Evolutionary conservation across 1,140 invertebrate genomes (phyloP).

Genomic region (Drosophila hydei): DNA sequence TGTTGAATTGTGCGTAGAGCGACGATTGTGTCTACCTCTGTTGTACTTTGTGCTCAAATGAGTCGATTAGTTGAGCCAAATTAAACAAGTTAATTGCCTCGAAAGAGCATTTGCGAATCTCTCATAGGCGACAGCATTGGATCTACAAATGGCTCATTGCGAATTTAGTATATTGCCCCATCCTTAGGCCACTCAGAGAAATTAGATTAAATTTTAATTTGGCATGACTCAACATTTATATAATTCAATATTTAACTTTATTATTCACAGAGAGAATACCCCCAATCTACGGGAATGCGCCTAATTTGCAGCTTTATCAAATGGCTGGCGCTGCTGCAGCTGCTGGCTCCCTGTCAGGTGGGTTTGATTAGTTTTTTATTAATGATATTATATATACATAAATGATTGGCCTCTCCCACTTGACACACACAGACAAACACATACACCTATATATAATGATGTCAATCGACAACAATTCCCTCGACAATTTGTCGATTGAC

Average conservation of each 20-base stretch:
- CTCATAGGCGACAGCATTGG: constrained; percentile 9
- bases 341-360: constrained; percentile 66
- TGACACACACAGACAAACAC: constrained; percentile 32
- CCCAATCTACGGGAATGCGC: constrained; percentile 40
- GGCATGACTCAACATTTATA: background rate
- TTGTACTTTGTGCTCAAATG: constrained; percentile 73
- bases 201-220: background rate
- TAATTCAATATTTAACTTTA: background rate
- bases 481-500: constrained; percentile 40
- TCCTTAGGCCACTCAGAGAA: background rate
- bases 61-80: constrained; percentile 71
- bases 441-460: constrained; percentile 41
- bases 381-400: background rate
- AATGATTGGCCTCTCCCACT: constrained; percentile 49
- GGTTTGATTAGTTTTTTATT: constrained; percentile 35
- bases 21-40: constrained; percentile 29
- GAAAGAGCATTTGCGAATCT: constrained; percentile 35
- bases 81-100: constrained; percentile 62
- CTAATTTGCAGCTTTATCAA: constrained; percentile 47
- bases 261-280: background rate
- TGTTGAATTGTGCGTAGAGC: constrained; percentile 59
- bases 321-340: constrained; percentile 64
- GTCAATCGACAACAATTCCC: constrained; percentile 66
- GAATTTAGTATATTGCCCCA: background rate
- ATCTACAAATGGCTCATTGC: constrained; percentile 12